Evolutionary conservation across 1,140 invertebrate species (phyloP), one percentile per base, ranked within the genome.

Genomic region (Pygmarrhopalites habei): DNA sequence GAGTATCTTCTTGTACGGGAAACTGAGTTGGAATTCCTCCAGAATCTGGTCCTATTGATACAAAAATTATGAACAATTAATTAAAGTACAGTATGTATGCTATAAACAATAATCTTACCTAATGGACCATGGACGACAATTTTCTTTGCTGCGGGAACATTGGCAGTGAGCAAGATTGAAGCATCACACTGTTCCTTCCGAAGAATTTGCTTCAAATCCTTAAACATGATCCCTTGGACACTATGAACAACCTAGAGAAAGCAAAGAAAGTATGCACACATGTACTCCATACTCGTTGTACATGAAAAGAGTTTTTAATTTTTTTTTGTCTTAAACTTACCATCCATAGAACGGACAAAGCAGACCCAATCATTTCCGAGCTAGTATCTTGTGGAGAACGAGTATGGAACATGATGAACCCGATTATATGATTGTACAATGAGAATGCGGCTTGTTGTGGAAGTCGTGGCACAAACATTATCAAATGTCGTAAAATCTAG

Each of bases 381-480:
- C 91, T 90, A 32, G 90, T 88, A 74, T 98, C 94, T 72, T 94
- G 90, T 0, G 95, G 92, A 12, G 92, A 87, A 57, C 97, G 78
- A 0, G 98, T 94, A 74, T 98, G 98, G 78, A 97, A 98, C 95
- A 99, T 99, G 1, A 99, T 89, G 73, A 97, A 99, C 19, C 97
- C 97, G 72, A 99, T 97, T 65, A 99, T 88, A 71, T 98, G 98
- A 81, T 99, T 99, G 75, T 98, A 97, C 0, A 99, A 76, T n/a
- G 92, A 90, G 77, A 97, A 98, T 1, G 96, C 96, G 5, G 95
- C 95, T 77, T 99, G 95, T 66, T 96, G 91, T 0, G 96, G 96
- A 35, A 99, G 75, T 60, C 91, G 85, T 2, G 90, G 90, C 60
- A 98, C 88, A 75, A 94, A 95, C 60, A 94, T 81, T 21, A 99